Conservation (phyloP, 2,888 invertebrate genomes). For the Dichetophora obliterata region DNA sequence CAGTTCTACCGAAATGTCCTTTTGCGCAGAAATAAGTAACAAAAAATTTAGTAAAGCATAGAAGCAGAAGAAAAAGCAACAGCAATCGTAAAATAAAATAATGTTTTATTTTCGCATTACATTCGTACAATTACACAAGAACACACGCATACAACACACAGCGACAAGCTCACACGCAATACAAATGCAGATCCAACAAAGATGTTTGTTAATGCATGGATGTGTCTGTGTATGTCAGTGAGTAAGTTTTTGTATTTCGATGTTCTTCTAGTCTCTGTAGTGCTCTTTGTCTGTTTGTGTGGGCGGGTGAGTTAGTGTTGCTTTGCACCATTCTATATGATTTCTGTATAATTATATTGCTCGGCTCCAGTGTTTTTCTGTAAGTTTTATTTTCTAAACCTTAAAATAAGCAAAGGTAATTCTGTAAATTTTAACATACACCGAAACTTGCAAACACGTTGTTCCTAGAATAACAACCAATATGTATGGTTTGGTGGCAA, state of each 20-base stretch:
- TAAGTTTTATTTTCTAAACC: neutral
- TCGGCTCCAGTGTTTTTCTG: neutral
- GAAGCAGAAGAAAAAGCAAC: conserved; percentile 3
- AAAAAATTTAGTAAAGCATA: neutral
- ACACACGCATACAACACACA: neutral
- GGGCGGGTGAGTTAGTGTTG: neutral
- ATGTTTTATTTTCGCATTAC: conserved; percentile 30
- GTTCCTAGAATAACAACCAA: neutral
- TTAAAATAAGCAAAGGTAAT: conserved; percentile 22
- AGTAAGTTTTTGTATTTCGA: neutral
- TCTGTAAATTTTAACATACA: conserved; percentile 7
- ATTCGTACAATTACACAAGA: conserved; percentile 9
- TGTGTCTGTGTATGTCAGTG: neutral
- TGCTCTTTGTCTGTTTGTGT: neutral
- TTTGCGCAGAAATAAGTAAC: neutral
- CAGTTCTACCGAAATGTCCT: conserved; percentile 22
- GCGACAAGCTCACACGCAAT: neutral
- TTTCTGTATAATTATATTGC: conserved; percentile 33
- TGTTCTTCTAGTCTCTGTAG: neutral
- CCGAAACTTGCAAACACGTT: neutral
- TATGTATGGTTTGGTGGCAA: conserved; percentile 1
- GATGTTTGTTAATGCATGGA: neutral
- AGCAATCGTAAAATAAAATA: conserved; percentile 33
- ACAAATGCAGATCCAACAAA: neutral
- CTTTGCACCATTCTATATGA: neutral